These are phyloP conservation scores for Rhinogobio ventralis DNA, from an alignment of 2,797 vertebrate species.

Conservation along the genomic window DNA sequence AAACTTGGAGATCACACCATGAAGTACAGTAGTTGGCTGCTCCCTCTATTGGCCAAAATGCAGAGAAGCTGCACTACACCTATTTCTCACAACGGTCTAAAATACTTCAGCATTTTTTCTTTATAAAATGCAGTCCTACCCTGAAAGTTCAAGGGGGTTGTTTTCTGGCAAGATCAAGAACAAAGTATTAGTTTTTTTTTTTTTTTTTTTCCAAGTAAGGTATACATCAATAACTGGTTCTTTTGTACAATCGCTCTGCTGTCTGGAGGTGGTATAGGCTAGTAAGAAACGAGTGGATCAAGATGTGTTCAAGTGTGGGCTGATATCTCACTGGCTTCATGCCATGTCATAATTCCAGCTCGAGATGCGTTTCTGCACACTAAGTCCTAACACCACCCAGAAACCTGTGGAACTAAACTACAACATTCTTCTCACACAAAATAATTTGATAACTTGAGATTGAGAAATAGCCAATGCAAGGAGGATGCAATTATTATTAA, in stretches of 20 bases:
- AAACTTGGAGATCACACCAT: background rate
- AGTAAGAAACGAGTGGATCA: slow-evolving; percentile 30
- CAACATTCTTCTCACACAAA: background rate
- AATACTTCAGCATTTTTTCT: background rate
- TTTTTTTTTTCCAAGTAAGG: background rate
- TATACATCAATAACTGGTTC: background rate
- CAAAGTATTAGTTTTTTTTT: slow-evolving; percentile 2
- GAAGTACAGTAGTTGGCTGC: slow-evolving; percentile 60
- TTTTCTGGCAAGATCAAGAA: slow-evolving; percentile 14
- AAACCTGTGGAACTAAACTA: slow-evolving; percentile 6
- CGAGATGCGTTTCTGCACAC: slow-evolving; percentile 42
- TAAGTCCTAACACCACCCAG: slow-evolving; percentile 11
- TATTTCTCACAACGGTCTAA: background rate
- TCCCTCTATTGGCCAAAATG: slow-evolving; percentile 75
- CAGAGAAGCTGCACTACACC: slow-evolving; percentile 1
- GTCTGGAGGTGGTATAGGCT: slow-evolving; percentile 3
- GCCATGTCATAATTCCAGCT: slow-evolving; percentile 58
- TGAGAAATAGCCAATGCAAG: background rate
- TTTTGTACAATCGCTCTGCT: slow-evolving; percentile 24
- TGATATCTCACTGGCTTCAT: slow-evolving; percentile 55
- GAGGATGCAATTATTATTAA: background rate
- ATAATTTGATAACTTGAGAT: background rate
- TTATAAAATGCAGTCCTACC: background rate
- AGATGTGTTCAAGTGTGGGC: slow-evolving; percentile 56
- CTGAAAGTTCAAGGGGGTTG: background rate